Evolutionary conservation across 2,113 vertebrate species (phyloP).

Genomic region (Litocranius walleri): DNA sequence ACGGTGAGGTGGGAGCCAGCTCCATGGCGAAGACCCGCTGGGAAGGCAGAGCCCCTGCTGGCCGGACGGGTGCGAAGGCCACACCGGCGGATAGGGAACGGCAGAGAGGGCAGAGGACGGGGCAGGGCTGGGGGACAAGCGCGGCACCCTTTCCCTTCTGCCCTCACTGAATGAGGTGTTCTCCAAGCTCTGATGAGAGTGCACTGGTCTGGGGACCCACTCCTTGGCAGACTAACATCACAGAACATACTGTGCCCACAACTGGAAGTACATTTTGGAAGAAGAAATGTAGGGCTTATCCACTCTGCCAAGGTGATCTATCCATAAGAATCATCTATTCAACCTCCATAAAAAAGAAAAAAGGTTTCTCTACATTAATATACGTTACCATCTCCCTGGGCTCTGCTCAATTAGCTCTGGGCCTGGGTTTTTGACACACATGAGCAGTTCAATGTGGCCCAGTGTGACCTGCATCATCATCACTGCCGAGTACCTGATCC

Average conservation of each 20-base stretch:
- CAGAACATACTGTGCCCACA: background rate
- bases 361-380: background rate
- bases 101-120: background rate
- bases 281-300: background rate
- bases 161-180: background rate
- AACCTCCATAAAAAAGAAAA: background rate
- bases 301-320: background rate
- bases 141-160: background rate
- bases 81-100: rapidly evolving
- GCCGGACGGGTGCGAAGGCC: background rate
- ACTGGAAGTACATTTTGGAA: background rate
- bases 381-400: background rate
- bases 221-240: background rate
- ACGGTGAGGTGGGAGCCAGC: rapidly evolving
- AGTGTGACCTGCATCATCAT: background rate
- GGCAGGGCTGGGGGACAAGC: background rate
- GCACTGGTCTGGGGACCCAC: background rate
- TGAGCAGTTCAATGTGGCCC: background rate
- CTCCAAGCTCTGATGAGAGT: background rate
- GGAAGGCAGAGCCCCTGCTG: background rate
- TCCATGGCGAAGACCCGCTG: no score
- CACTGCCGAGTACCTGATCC: background rate
- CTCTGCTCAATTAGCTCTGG: background rate
- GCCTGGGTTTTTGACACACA: background rate
- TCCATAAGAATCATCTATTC: background rate